Evolutionary conservation across 2,113 vertebrate species (phyloP).

Genomic region (Grallaria varia): DNA sequence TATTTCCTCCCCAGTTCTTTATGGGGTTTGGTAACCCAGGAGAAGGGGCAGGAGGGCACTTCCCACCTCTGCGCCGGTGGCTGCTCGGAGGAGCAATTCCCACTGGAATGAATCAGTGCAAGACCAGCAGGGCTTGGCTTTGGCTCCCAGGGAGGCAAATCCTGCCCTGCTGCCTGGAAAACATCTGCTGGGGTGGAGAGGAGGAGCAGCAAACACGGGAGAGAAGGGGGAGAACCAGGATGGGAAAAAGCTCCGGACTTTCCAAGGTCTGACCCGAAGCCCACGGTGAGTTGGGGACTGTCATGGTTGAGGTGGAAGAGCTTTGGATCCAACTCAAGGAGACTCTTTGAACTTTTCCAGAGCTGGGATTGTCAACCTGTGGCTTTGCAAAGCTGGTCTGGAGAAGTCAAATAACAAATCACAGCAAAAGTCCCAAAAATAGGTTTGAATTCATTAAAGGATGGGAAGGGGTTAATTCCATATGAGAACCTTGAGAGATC

Average conservation of each 20-base stretch:
- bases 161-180: constrained; percentile 1
- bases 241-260: neutral
- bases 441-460: neutral
- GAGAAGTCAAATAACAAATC: neutral
- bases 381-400: neutral
- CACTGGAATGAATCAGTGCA: neutral
- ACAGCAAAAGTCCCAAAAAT: neutral
- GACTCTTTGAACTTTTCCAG: neutral
- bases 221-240: neutral
- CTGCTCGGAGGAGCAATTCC: neutral
- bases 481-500: neutral
- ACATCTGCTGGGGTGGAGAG: neutral
- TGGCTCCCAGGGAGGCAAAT: neutral
- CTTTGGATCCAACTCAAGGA: neutral
- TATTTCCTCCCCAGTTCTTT: neutral
- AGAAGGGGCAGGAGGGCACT: neutral
- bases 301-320: neutral
- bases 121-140: neutral
- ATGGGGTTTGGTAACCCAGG: neutral
- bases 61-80: neutral
- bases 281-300: neutral
- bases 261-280: neutral
- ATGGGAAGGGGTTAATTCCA: neutral
- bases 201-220: neutral
- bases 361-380: neutral